Evolutionary conservation across 2,888 invertebrate species (phyloP), one percentile per base, ranked within the genome.

Genomic region (Anaspis maculata): DNA sequence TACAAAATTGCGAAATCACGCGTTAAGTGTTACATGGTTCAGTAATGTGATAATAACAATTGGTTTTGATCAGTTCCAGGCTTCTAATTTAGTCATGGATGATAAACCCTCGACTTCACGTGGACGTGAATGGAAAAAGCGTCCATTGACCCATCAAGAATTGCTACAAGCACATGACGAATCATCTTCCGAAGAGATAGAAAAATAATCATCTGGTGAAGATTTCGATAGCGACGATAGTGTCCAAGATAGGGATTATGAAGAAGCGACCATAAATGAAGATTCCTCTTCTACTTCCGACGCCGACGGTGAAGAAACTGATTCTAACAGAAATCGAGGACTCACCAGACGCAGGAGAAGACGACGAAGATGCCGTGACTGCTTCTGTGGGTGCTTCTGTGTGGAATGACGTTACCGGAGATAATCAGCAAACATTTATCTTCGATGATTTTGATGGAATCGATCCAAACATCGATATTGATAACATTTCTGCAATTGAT

Each of bases 211-310:
- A 23, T 23, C 11, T 10, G 23, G 11, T 23, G 10, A 4, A 23
- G 23, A 23, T 23, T 23, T 23, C 11, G 23, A 7, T 7, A 23
- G 23, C 11, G 3, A 23, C 11, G 3, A 7, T 23, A 23, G 23
- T 23, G 11, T 23, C 23, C n/a, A 23, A 7, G 9, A 23, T 7
- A 23, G 3, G 3, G 23, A 23, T 11, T 23, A 23, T 23, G 9
- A 5, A 19, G n/a, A 23, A 4, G 9, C 23, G 23, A 11, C 23
- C 11, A 7, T 7, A 23, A 11, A 23, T 23, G 9, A 23, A 23
- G 23, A 23, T 23, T 23, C 11, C 11, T 23, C 23, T 23, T 23
- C 23, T 23, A 23, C 23, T 23, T 23, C 23, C 9, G 23, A 23
- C 23, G 23, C n/a, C 11, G 9, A n/a, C n/a, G n/a, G n/a, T n/a